Conservation (phyloP, 2,888 invertebrate genomes). For the Nowickia ferox region DNA sequence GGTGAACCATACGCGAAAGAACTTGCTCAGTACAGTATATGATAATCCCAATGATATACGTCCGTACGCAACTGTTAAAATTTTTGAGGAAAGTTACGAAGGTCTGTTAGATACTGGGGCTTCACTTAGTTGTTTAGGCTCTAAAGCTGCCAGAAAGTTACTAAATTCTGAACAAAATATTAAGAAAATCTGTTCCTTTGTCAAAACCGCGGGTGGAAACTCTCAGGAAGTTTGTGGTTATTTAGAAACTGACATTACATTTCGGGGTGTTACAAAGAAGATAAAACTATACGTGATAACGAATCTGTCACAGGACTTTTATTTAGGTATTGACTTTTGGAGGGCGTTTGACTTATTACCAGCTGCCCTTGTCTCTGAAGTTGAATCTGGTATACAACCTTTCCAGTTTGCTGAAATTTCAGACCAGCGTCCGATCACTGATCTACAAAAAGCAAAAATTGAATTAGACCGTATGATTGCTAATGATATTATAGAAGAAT, state of each 20-base stretch:
- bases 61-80: constrained; percentile 10
- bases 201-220: constrained; percentile 30
- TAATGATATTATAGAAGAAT: no score
- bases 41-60: constrained; percentile 26
- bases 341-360: constrained; percentile 7
- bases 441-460: background rate
- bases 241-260: background rate
- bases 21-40: constrained; percentile 7
- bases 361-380: background rate
- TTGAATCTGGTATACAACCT: background rate
- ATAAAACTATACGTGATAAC: constrained; percentile 3
- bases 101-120: constrained; percentile 23
- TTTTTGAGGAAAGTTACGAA: background rate
- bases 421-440: background rate
- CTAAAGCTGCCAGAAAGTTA: background rate
- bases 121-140: constrained; percentile 15
- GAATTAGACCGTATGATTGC: no score
- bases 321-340: constrained; percentile 30
- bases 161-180: background rate
- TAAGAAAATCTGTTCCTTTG: constrained; percentile 14
- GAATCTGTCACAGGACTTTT: background rate
- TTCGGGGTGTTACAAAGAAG: background rate
- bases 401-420: background rate
- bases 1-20: background rate
- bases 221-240: constrained; percentile 2